These are phyloP conservation scores for Motacilla tschutschensis DNA, from an alignment of 2,113 vertebrate species.

Conservation along the genomic window DNA sequence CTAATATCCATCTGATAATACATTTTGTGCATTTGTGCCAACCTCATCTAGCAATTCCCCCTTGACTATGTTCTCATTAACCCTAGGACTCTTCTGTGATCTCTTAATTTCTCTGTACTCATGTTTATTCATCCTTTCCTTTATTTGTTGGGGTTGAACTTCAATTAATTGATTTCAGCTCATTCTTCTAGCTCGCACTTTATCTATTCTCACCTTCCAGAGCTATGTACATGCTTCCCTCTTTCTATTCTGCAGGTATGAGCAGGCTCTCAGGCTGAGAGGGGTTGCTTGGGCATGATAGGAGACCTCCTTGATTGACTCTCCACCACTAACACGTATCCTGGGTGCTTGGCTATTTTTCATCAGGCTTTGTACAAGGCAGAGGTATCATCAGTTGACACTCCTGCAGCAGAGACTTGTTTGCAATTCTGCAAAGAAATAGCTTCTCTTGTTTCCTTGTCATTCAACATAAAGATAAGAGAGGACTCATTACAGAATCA, in stretches of 20 bases:
- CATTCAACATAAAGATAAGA: not conserved
- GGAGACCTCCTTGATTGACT: not conserved
- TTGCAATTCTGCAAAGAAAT: not conserved
- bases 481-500: not conserved
- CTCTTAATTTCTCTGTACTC: not conserved
- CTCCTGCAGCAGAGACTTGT: not conserved
- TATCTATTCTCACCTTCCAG: not conserved
- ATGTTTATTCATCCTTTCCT: slow-evolving; percentile 41
- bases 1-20: not conserved
- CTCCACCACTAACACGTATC: not conserved
- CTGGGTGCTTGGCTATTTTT: not conserved
- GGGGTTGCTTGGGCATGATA: not conserved
- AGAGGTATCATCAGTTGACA: not conserved
- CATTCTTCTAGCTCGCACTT: not conserved
- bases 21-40: not conserved
- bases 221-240: not conserved
- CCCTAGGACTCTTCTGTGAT: not conserved
- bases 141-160: not conserved
- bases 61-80: slow-evolving; percentile 22
- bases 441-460: not conserved
- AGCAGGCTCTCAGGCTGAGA: not conserved
- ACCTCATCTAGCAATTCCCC: not conserved
- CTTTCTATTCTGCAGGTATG: not conserved
- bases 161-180: not conserved
- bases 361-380: not conserved